Percentiles rank a stretch among this genome's conserved stretches.
Conservation (phyloP, 2,888 invertebrate species). For the Euzetes globulus region DNA sequence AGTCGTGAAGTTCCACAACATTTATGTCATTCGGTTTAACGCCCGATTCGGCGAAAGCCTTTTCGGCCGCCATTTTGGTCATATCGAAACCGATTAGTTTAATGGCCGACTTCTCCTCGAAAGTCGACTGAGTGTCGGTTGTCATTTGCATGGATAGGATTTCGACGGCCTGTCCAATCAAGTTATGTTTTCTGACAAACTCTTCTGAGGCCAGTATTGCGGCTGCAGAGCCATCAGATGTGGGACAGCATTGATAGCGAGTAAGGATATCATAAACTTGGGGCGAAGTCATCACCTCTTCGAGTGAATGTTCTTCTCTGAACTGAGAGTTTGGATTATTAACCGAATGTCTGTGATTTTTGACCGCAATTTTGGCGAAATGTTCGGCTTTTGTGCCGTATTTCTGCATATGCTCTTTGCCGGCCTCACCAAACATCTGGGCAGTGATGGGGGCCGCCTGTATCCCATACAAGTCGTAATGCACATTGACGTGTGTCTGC, state of each 20-base stretch:
- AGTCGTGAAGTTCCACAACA: slow-evolving; percentile 94
- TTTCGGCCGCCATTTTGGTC: slow-evolving; percentile 72
- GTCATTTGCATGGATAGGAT: slow-evolving; percentile 95
- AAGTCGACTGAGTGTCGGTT: slow-evolving; percentile 79
- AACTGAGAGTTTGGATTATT: slow-evolving; percentile 97
- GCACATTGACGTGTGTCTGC: slow-evolving; percentile 74
- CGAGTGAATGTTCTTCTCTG: slow-evolving; percentile 77
- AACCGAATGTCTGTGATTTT: slow-evolving; percentile 92
- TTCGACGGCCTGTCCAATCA: slow-evolving; percentile 82
- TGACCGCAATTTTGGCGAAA: slow-evolving; percentile 93
- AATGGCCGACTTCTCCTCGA: slow-evolving; percentile 69
- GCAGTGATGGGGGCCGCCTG: slow-evolving; percentile 77
- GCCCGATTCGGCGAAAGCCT: slow-evolving; percentile 65
- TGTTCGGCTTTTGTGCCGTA: slow-evolving; percentile 88
- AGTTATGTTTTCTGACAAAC: slow-evolving; percentile 72
- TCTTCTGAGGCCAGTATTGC: slow-evolving; percentile 82
- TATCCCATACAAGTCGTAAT: slow-evolving; percentile 74
- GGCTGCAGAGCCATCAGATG: slow-evolving; percentile 94
- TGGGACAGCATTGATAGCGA: slow-evolving; percentile 95
- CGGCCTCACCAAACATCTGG: slow-evolving; percentile 95
- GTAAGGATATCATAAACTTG: slow-evolving; percentile 88
- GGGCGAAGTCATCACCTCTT: slow-evolving; percentile 61
- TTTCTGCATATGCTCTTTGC: slow-evolving; percentile 87
- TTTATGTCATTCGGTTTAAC: slow-evolving; percentile 72
- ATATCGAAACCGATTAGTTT: slow-evolving; percentile 83